phyloP scores from a whole-genome alignment of 92 coral and sea anemone genomes.

The Montipora capitata region DNA sequence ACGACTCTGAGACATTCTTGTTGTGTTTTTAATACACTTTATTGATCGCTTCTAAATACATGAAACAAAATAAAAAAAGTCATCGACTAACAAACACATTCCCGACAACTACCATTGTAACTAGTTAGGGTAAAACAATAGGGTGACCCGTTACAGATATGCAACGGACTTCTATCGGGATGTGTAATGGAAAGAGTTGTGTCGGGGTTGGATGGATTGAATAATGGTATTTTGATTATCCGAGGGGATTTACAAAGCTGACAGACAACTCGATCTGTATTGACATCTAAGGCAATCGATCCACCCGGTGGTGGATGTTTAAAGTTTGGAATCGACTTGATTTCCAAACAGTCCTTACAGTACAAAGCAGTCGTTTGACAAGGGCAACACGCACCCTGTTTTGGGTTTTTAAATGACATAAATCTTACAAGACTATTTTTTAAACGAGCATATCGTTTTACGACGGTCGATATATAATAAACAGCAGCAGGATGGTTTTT shows the following conservation, averaged over 20 bases:
- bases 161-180: slow-evolving; percentile 1
- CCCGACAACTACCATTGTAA: background rate
- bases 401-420: too few species aligned
- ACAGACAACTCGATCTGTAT: too few species aligned
- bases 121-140: background rate
- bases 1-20: background rate
- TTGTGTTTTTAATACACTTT: background rate
- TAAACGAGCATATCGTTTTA: background rate
- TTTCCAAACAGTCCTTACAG: slow-evolving; percentile 9
- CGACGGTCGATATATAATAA: background rate
- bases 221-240: too few species aligned
- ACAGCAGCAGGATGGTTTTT: background rate
- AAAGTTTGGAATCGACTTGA: slow-evolving; percentile 13
- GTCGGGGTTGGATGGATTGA: background rate
- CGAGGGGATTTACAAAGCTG: too few species aligned
- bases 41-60: background rate
- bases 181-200: background rate
- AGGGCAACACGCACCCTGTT: too few species aligned
- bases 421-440: too few species aligned
- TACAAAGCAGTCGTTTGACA: background rate
- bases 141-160: background rate
- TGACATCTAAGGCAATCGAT: background rate
- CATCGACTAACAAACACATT: background rate
- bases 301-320: slow-evolving; percentile 13
- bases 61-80: background rate